phyloP scores from a whole-genome alignment of 2,797 vertebrate genomes.

The Erpetoichthys calabaricus region DNA sequence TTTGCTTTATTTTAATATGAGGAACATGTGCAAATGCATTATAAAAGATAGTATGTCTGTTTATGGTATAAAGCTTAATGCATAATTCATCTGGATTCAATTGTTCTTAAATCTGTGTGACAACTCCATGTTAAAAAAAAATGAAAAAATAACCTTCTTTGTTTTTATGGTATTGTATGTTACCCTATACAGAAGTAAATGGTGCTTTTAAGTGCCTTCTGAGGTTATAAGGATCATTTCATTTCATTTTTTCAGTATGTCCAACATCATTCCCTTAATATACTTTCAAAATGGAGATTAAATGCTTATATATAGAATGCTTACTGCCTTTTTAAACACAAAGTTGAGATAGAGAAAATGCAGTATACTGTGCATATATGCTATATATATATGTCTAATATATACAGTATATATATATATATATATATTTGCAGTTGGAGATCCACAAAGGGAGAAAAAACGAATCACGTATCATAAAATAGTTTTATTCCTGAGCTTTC shows the following conservation, averaged over 20 bases:
- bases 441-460: too few relatives aligned
- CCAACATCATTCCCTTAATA: constrained; percentile 1
- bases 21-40: background rate
- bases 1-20: too few relatives aligned
- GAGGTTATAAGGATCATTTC: constrained; percentile 39
- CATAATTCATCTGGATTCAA: constrained; percentile 5
- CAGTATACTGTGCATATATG: too few relatives aligned
- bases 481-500: too few relatives aligned
- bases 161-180: constrained; percentile 13
- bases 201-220: constrained; percentile 22
- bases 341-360: too few relatives aligned
- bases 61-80: background rate
- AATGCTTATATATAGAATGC: too few relatives aligned
- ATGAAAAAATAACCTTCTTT: constrained; percentile 9
- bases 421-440: too few relatives aligned
- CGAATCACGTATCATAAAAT: too few relatives aligned
- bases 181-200: constrained; percentile 3
- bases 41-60: constrained; percentile 1
- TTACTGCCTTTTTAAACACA: too few relatives aligned
- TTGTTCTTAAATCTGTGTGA: constrained; percentile 16
- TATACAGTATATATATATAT: too few relatives aligned
- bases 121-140: constrained; percentile 41
- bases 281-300: too few relatives aligned
- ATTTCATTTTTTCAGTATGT: constrained; percentile 39
- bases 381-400: too few relatives aligned